Evolutionary conservation across 2,888 invertebrate genomes (phyloP), one percentile per base, ranked within the genome.

Genomic region (Philereme vetulata): DNA sequence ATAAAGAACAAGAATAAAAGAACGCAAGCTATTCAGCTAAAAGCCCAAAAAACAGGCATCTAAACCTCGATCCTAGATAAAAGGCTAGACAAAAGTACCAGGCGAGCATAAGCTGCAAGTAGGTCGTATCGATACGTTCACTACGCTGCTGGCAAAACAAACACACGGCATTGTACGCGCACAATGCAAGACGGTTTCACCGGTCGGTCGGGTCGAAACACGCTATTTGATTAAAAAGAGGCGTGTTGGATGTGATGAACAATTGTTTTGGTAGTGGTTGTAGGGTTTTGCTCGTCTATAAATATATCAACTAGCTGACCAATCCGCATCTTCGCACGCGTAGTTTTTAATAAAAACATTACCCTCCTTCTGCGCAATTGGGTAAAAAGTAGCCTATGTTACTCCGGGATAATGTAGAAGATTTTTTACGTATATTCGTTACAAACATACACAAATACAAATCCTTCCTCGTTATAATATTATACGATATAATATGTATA

Each of bases 91-190:
- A 64, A 64, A 63, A 65, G 72, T 79, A 80, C 76, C 72, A 79
- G 81, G 79, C 70, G 65, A 47, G 60, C 73, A 80, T 72, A 68
- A 67, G 46, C 57, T 46, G 68, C 60, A 65, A 77, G 76, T 71
- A 74, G 74, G 74, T 75, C 70, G 38, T 6, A 67, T 70, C 69
- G 74, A 76, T 72, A 75, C 64, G 51, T 54, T 55, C 60, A 62
- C 63, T 72, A n/a, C n/a, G n/a, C n/a, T 62, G 69, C 50, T 67
- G 62, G 65, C 67, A 65, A 65, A 48, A 50, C 71, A 71, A 68
- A 72, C 70, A 66, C 51, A 50, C 54, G 63, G 56, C 60, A 43
- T 53, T 69, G 69, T 70, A 64, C 66, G 62, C 64, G 66, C 66
- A 69, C 55, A 62, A 54, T 62, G 58, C 43, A 54, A 58, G 54